Percentiles rank a stretch among this genome's conserved stretches.
phyloP scores from a whole-genome alignment of 2,797 vertebrate species.

The Gallirallus australis region DNA sequence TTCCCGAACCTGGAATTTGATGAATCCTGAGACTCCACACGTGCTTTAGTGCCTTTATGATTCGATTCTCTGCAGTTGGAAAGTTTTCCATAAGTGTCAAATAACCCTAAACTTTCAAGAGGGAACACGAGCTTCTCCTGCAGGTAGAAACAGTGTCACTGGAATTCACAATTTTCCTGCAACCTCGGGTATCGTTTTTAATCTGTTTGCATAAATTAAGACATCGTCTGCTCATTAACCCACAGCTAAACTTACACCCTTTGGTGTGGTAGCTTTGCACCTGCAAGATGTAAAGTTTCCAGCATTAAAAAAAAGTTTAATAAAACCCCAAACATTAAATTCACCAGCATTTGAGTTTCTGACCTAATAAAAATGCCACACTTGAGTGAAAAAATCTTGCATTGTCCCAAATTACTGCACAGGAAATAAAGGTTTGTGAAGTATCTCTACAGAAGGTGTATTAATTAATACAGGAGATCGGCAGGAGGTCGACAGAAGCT shows the following conservation, averaged over 20 bases:
- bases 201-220: background rate
- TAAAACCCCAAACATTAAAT: background rate
- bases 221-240: background rate
- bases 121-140: background rate
- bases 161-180: background rate
- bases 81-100: background rate
- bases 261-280: background rate
- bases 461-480: background rate
- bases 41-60: background rate
- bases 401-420: background rate
- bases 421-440: background rate
- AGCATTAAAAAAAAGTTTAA: background rate
- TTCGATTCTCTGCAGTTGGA: background rate
- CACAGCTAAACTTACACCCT: background rate
- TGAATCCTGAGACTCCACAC: background rate
- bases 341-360: background rate
- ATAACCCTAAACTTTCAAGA: background rate
- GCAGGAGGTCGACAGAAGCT: background rate
- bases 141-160: background rate
- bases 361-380: slow-evolving; percentile 1
- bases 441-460: background rate
- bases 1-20: background rate
- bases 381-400: background rate
- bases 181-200: background rate
- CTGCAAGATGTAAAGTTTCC: background rate